A percentile compares a stretch with the other conserved stretches of the same genome.
Conservation (phyloP, 2,888 invertebrate species). For the Torymus aiolomorphi region DNA sequence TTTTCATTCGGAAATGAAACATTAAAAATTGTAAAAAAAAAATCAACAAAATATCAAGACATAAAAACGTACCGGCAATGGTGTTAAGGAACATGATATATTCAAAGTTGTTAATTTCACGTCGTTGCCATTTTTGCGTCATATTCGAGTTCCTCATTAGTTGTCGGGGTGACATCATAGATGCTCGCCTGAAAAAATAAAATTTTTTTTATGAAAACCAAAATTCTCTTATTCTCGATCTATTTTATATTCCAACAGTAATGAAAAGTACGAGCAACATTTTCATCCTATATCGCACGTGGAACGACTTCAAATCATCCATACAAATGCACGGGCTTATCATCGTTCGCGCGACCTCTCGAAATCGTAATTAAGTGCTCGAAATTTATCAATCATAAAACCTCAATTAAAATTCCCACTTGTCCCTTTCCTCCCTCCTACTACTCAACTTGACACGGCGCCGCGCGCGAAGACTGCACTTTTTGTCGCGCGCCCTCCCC, state of each 20-base stretch:
- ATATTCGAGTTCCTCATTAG: slow-evolving; percentile 99
- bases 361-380: slow-evolving; percentile 42
- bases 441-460: too few relatives aligned
- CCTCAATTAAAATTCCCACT: slow-evolving; percentile 60
- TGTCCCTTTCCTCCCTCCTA: slow-evolving; percentile 36
- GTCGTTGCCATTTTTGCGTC: slow-evolving; percentile 99
- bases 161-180: slow-evolving; percentile 99
- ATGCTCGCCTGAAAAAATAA: slow-evolving; percentile 84
- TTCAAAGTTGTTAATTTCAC: slow-evolving; percentile 99
- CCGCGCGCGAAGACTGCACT: background rate
- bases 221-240: too few relatives aligned
- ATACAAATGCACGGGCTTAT: background rate
- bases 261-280: too few relatives aligned
- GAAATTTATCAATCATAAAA: slow-evolving; percentile 46
- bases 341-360: slow-evolving; percentile 1
- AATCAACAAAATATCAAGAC: slow-evolving; percentile 15
- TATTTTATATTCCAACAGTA: too few relatives aligned
- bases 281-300: too few relatives aligned
- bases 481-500: background rate
- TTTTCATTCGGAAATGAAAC: too few relatives aligned
- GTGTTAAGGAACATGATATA: slow-evolving; percentile 99
- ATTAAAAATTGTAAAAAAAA: too few relatives aligned
- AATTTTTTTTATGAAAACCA: background rate
- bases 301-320: too few relatives aligned
- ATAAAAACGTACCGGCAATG: slow-evolving; percentile 87